Base-by-base conservation (phyloP, 1,140 invertebrate genomes). In the Nilaparvata lugens region DNA sequence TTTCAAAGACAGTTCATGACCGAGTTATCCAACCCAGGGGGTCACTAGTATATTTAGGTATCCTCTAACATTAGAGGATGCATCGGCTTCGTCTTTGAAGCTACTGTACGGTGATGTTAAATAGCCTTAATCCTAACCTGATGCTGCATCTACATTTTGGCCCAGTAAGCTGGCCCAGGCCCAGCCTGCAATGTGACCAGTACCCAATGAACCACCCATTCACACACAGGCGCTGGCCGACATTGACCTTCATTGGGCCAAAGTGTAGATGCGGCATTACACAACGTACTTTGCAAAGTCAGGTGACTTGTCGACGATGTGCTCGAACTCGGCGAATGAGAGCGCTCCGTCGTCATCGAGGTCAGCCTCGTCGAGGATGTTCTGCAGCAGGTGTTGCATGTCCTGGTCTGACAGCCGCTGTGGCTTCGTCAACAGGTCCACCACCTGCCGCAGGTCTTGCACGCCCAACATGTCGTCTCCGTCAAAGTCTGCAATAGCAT, bases 311-410 rank as follows among this genome's bases (percentile, higher is more conserved):
- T 92, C 89, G 69, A 95, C 92, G 55, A 94, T 89, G 76, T 94
- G 91, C 70, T 95, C 91, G 81, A 96, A 96, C 77, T 96, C 93
- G 16, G 92, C 89, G 81, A 93, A 95, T 11, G 91, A 92, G 9
- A 96, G 72, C 21, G 87, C 87, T 48, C 91, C 89, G 78, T 96
- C 93, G 72, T 93, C 91, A 79, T 95, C 92, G 48, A 95, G 74
- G 76, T 95, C 93, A 14, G 91, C 91, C 77, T 96, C 93, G 66
- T 88, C 85, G 14, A 95, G 76, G 59, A 94, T 83, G 78, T 88
- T 87, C 69, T 86, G 81, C 28, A 87, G 78, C 7, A 87, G 72
- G 69, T 82, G 82, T 66, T 87, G 81, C 69, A 87, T 84, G 69
- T 89, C 85, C 14, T 74, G 75, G 66, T 89, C 86, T 61, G 71